A percentile compares a stretch with the other conserved stretches of the same genome.
phyloP scores from a whole-genome alignment of 2,797 vertebrate species.

The Eupleurogrammus muticus region DNA sequence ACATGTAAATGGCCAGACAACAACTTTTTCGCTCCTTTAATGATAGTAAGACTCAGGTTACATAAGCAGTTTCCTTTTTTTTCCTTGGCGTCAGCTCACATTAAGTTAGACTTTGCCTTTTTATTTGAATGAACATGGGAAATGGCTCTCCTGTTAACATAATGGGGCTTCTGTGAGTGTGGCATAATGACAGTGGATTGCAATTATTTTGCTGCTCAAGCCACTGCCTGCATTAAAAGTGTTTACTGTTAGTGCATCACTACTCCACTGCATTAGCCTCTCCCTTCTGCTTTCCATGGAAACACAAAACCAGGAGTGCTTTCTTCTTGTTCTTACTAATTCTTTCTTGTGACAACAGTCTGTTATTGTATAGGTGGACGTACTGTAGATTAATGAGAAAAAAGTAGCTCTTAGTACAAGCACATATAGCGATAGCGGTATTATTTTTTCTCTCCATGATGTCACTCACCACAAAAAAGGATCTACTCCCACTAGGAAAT shows the following conservation, averaged over 20 bases:
- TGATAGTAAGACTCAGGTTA: constrained; percentile 36
- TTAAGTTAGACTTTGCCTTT: constrained; percentile 54
- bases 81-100: constrained; percentile 18
- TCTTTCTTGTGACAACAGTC: constrained; percentile 12
- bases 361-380: constrained; percentile 1
- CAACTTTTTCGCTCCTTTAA: constrained; percentile 52
- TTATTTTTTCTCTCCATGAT: background rate
- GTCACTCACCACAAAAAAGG: constrained; percentile 2
- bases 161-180: constrained; percentile 44
- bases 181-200: constrained; percentile 40
- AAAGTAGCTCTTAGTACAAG: background rate
- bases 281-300: constrained; percentile 8
- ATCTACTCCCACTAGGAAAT: background rate
- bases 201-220: constrained; percentile 54
- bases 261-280: constrained; percentile 9
- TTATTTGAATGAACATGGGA: constrained; percentile 36
- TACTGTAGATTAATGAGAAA: background rate
- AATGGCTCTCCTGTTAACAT: constrained; percentile 37
- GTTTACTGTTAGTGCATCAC: constrained; percentile 46
- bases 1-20: constrained; percentile 35
- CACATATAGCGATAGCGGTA: background rate
- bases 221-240: constrained; percentile 25
- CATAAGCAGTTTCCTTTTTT: constrained; percentile 19
- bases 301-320: background rate
- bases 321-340: constrained; percentile 18